Evolutionary conservation across 2,113 vertebrate genomes (phyloP), one percentile per base, ranked within the genome.

Genomic region (Eurystomus gularis): DNA sequence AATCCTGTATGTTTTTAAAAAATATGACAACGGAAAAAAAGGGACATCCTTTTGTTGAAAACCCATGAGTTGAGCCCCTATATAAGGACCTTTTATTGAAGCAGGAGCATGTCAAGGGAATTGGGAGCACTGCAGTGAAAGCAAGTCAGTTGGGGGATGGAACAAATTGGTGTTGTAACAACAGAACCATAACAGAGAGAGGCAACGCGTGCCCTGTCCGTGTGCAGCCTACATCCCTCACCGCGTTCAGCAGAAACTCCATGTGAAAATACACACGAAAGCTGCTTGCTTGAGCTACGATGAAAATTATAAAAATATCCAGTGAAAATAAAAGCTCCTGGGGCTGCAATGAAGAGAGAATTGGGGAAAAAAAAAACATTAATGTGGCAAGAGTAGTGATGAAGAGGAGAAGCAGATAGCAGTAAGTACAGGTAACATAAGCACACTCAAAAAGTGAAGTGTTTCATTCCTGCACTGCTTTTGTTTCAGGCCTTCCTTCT

Each of bases 171-270:
- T 90, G 92, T 94, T 96, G 82, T 91, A 94, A 94, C 88, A 96
- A 91, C 94, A 96, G 68, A 91, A 91, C 54, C 65, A 58, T 61
- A 96, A 96, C 65, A 96, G 72, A 79, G 28, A 65, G 77, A 75
- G 33, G 65, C 65, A 88, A 46, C 1, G 2, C 26, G 2, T 86
- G 82, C 35, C 48, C 40, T 71, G 42, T 23, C 25, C 51, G 54
- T 12, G 31, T 49, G 44, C 33, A 82, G 44, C 25, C 73, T 76
- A 48, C 57, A 66, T 82, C 83, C n/a, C 28, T 75, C 52, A 6
- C 61, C 9, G 73, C 46, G 51, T 95, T 78, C 86, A 46, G 44
- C 31, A 69, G 57, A 92, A 94, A 79, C 24, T 70, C 61, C 26
- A 10, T 35, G 20, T 10, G 31, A 78, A 94, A 84, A 83, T 20